Evolutionary conservation across 1,140 invertebrate species (phyloP).

Genomic region (Diuraphis noxia): DNA sequence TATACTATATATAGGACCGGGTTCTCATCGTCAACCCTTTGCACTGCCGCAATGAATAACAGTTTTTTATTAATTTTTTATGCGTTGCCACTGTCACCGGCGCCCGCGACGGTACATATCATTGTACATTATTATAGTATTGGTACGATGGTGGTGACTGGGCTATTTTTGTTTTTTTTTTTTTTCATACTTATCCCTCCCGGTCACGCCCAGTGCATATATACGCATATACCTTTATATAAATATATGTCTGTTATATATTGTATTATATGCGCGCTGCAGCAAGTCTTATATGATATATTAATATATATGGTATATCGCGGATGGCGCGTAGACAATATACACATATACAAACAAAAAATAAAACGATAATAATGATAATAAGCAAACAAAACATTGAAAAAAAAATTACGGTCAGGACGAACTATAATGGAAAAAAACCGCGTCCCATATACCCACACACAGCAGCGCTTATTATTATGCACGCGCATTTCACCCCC

Average conservation of each 20-base stretch:
- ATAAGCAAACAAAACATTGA: background rate
- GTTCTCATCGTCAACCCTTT: constrained; percentile 47
- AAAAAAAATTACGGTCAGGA: constrained; percentile 1
- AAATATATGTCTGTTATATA: background rate
- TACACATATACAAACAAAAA: constrained; percentile 11
- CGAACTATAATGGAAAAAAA: constrained; percentile 26
- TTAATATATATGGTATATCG: constrained; percentile 14
- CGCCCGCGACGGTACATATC: background rate
- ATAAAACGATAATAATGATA: background rate
- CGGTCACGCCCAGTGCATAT: background rate
- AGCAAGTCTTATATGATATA: background rate
- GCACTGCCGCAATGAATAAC: constrained; percentile 29
- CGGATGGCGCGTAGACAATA: background rate
- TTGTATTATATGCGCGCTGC: background rate
- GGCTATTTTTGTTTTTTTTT: constrained; percentile 34
- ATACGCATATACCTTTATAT: no score
- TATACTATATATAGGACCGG: background rate
- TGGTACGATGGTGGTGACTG: constrained; percentile 24
- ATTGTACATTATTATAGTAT: background rate
- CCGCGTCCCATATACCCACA: background rate
- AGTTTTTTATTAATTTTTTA: constrained; percentile 40
- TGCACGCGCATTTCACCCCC: background rate
- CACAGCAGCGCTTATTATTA: background rate
- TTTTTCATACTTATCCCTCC: background rate
- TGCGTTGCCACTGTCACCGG: background rate